Conservation (phyloP, 1,140 invertebrate genomes). For the Caerostris darwini region DNA sequence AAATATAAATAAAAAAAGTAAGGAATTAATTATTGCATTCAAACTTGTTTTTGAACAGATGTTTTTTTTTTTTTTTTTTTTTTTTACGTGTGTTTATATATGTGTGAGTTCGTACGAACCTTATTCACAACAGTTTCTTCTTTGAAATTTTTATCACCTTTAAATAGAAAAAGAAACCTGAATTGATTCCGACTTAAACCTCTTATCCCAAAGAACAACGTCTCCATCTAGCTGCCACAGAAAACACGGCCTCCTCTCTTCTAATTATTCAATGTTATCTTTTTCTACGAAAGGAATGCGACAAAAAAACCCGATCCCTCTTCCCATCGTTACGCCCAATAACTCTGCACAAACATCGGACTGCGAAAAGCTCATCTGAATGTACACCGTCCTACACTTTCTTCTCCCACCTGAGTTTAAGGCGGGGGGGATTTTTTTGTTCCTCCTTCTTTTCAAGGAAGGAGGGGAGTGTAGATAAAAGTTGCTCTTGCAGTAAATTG, state of each 20-base stretch:
- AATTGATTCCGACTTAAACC: background rate
- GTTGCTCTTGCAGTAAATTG: constrained; percentile 57
- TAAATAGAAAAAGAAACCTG: too few relatives aligned
- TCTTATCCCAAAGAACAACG: background rate
- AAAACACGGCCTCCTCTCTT: constrained; percentile 50
- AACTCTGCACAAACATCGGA: constrained; percentile 69
- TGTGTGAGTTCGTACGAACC: too few relatives aligned
- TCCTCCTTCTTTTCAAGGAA: background rate
- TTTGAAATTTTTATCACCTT: too few relatives aligned
- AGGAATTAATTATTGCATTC: too few relatives aligned
- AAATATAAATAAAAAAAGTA: too few relatives aligned
- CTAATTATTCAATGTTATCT: constrained; percentile 70
- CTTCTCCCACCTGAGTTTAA: background rate
- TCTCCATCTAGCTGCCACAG: background rate
- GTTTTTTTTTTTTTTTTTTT: too few relatives aligned
- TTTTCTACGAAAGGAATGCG: constrained; percentile 31
- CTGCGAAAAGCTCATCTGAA: constrained; percentile 64
- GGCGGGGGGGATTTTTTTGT: constrained; percentile 30
- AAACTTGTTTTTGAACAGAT: too few relatives aligned
- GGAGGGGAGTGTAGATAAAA: constrained; percentile 39
- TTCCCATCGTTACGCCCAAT: constrained; percentile 56
- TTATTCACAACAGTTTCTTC: too few relatives aligned
- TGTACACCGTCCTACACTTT: constrained; percentile 27
- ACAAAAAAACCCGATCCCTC: constrained; percentile 12
- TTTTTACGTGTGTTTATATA: too few relatives aligned